phyloP scores from a whole-genome alignment of 2,888 invertebrate species.

The Parnassius smintheus region DNA sequence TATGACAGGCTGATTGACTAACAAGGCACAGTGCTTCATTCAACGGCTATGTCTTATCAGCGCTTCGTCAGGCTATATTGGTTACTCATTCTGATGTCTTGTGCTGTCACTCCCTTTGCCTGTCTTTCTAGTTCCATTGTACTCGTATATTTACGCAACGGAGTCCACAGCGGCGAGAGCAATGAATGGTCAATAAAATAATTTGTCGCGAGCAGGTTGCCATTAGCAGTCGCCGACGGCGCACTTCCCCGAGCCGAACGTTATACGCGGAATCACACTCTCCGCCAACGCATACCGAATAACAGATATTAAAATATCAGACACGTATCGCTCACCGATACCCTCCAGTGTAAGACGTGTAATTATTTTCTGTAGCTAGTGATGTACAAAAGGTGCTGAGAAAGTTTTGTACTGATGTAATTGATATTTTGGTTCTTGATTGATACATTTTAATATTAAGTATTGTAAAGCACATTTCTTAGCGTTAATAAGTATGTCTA shows the following conservation, averaged over 20 bases:
- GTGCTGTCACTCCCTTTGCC: too few relatives aligned
- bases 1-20: too few relatives aligned
- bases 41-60: too few relatives aligned
- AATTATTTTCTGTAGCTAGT: constrained; percentile 25
- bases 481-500: too few relatives aligned
- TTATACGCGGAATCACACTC: constrained; percentile 20
- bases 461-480: too few relatives aligned
- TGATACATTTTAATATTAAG: too few relatives aligned
- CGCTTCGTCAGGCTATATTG: too few relatives aligned
- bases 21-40: too few relatives aligned
- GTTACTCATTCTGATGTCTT: too few relatives aligned
- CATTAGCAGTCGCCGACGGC: background rate
- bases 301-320: constrained; percentile 24
- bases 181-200: constrained; percentile 12
- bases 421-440: constrained; percentile 1
- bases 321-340: constrained; percentile 24
- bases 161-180: too few relatives aligned
- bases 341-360: constrained; percentile 23
- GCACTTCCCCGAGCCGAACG: constrained; percentile 3
- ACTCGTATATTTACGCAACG: too few relatives aligned
- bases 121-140: too few relatives aligned
- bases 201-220: constrained; percentile 13
- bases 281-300: constrained; percentile 22
- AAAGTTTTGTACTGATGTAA: constrained; percentile 9
- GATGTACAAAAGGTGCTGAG: constrained; percentile 7